These are phyloP conservation scores for Brachyhypopomus occidentalis DNA, from an alignment of 2,113 vertebrate species.

Conservation along the genomic window DNA sequence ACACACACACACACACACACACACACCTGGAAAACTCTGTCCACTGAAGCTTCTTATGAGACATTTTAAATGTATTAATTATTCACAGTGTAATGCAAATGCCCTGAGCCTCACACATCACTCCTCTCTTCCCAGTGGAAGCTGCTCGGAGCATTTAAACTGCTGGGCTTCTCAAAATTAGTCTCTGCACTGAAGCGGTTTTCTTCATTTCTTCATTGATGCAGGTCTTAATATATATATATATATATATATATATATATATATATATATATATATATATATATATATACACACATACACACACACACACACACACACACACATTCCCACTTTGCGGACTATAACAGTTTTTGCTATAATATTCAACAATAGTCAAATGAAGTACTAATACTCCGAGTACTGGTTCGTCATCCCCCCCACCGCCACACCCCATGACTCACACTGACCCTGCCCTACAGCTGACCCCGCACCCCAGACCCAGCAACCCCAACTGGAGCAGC, in stretches of 20 bases:
- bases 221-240: no score
- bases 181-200: slow-evolving; percentile 1
- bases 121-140: not conserved
- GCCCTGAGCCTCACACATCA: not conserved
- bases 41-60: not conserved
- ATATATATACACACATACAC: not conserved
- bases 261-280: no score
- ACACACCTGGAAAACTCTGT: not conserved
- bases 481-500: no score
- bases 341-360: slow-evolving; percentile 6
- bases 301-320: not conserved
- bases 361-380: slow-evolving; percentile 4
- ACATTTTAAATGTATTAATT: not conserved
- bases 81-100: not conserved
- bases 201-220: no score
- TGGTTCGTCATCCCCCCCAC: not conserved
- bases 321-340: slow-evolving; percentile 9
- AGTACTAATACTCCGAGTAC: not conserved
- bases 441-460: no score
- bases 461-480: no score
- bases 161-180: not conserved
- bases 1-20: not conserved
- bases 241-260: no score
- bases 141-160: not conserved
- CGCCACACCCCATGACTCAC: no score